Evolutionary conservation across 2,797 vertebrate species (phyloP).

Genomic region (Acropternis orthonyx): DNA sequence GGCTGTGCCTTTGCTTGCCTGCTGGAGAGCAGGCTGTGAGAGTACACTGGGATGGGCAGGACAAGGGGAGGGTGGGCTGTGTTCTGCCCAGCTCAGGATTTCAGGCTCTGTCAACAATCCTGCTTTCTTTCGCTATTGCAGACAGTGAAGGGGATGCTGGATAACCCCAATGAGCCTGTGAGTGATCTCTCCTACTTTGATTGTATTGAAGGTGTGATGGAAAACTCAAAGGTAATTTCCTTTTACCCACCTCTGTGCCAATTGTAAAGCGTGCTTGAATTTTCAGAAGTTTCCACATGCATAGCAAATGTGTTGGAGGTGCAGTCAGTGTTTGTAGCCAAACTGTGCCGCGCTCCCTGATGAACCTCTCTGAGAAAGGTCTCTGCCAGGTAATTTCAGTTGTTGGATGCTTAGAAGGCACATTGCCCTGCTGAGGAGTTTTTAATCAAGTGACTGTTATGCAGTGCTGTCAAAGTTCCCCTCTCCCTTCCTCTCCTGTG

Average conservation of each 20-base stretch:
- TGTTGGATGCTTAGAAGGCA: neutral
- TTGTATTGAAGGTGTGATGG: constrained; percentile 98
- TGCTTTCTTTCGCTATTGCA: constrained; percentile 52
- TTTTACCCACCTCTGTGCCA: neutral
- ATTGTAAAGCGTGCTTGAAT: neutral
- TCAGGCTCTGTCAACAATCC: neutral
- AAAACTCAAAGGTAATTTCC: constrained; percentile 94
- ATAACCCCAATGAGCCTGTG: constrained; percentile 94
- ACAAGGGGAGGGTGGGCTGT: neutral
- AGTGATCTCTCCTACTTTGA: constrained; percentile 98
- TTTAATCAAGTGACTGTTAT: neutral
- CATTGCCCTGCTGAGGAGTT: neutral
- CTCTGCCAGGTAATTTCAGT: neutral
- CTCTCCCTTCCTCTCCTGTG: neutral
- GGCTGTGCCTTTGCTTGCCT: too few species aligned
- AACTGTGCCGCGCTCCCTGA: neutral
- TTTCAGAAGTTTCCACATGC: neutral
- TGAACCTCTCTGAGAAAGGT: neutral
- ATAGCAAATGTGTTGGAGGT: neutral
- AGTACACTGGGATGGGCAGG: neutral
- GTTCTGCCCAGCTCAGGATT: neutral
- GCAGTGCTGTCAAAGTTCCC: neutral
- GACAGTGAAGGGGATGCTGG: constrained; percentile 95
- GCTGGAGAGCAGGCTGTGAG: too few species aligned
- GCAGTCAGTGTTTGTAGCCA: neutral